A percentile compares a stretch with the other conserved stretches of the same genome.
Conservation (phyloP, 1,140 invertebrate species). For the Papilio polytes region DNA sequence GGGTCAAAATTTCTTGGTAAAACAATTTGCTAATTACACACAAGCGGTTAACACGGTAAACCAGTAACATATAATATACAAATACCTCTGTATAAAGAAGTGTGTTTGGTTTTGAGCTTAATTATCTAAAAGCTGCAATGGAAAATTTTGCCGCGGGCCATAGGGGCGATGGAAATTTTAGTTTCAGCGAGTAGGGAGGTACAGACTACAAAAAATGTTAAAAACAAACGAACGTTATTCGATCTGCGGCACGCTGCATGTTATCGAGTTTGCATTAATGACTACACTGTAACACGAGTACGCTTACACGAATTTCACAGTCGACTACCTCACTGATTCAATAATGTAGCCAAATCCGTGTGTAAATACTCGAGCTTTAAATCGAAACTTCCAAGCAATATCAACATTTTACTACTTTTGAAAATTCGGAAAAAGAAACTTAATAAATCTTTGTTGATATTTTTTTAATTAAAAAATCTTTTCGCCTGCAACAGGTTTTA, state of each 20-base stretch:
- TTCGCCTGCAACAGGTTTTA: too few species aligned
- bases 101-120: background rate
- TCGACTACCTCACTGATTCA: background rate
- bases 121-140: background rate
- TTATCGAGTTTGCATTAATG: conserved; percentile 15
- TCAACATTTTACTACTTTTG: background rate
- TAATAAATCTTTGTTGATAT: too few species aligned
- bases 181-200: background rate
- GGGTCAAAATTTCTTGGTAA: too few species aligned
- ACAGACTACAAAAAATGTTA: background rate
- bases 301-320: background rate
- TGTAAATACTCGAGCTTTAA: background rate
- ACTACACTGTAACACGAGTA: conserved; percentile 5
- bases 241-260: background rate
- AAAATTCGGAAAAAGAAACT: too few species aligned
- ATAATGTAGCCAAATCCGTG: background rate
- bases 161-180: background rate
- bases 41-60: too few species aligned
- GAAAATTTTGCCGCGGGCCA: background rate
- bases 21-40: too few species aligned
- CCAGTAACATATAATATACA: too few species aligned
- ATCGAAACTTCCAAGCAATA: background rate
- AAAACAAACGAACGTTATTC: background rate
- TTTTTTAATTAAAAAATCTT: too few species aligned
- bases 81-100: too few species aligned